Base-by-base conservation (phyloP, 2,797 vertebrate genomes). In the Galagoides demidoff region DNA sequence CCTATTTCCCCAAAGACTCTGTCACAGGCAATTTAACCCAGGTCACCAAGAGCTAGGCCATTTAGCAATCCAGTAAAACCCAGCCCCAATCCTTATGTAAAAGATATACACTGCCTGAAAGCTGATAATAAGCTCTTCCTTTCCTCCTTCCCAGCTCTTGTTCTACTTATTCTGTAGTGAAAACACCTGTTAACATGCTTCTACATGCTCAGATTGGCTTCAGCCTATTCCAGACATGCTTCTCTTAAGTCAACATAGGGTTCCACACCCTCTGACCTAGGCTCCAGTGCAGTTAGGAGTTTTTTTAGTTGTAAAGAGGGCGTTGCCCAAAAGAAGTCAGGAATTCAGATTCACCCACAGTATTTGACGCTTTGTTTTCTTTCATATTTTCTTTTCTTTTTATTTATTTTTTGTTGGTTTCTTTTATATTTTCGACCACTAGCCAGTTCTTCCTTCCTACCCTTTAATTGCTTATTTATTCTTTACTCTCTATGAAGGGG, bases 21-120 rank as follows among this genome's bases (percentile, higher is more conserved):
- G 84, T 83, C 85, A 88, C n/a, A 90, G 74, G 43, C 92, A 95
- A 8, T 85, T 89, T 92, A 94, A 77, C 81, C 94, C 57, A 76
- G 73, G 45, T 94, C 89, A 82, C 77, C 45, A 74, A 90, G 85
- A 97, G 63, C 20, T 73, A 43, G 73, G 37, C 64, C 81, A 52
- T 45, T 86, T 78, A 95, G 76, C 81, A 84, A 31, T 85, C 83
- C 70, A 39, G 4, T 82, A 81, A 92, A 95, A 76, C 37, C 66
- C 37, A 63, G 22, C 10, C 61, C 76, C 63, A 73, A 10, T 45
- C 78, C 77, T 97, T 93, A 31, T 5, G 12, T 83, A 85, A 90
- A 66, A 66, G n/a, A 27, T 3, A n/a, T 59, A 22, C n/a, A 25
- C 55, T 59, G 34, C 57, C 49, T 77, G 82, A 84, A 25, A 74